Evolutionary conservation across 2,797 vertebrate genomes (phyloP), one percentile per base, ranked within the genome.

Genomic region (Melopsittacus undulatus): DNA sequence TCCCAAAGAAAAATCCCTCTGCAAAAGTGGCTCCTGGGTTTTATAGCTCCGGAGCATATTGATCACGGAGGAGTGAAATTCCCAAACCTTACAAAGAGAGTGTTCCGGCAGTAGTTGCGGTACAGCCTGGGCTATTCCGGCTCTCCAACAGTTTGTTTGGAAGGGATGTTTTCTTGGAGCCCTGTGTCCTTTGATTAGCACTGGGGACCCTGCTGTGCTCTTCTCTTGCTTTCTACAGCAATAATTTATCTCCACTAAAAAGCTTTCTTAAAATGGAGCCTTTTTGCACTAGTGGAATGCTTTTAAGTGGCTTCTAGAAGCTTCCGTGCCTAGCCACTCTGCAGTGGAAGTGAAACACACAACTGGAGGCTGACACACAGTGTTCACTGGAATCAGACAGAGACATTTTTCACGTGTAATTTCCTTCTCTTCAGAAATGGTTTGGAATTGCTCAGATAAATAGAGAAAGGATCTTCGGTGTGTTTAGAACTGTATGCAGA

Each of bases 141-240:
- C 5, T 70, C 90, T 93, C 46, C 72, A 73, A 20, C 63, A 46
- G 8, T 74, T 56, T 92, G 20, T 72, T 85, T 84, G 92, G 67
- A 16, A 92, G 4, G 22, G 32, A 51, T 24, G 20, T 73, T 81
- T 72, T 63, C 72, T 79, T 69, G 59, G 26, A 84, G 77, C 48
- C 17, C 66, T 20, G 1, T 49, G 46, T 54, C 62, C 80, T 90
- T 73, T 75, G 64, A 82, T 93, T 59, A 79, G 83, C 80, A 42
- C 90, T 52, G n/a, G 59, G 51, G 78, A 85, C 52, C 75, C 64
- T 75, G 81, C 94, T 89, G 87, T 49, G 92, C 72, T 73, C 59
- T 23, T 16, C 89, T 38, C 40, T 56, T 54, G 14, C 54, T 87
- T 79, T 27, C 83, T 69, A 15, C 79, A 90, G 91, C 49, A 90